Evolutionary conservation across 2,113 vertebrate species (phyloP).

Genomic region (Panurus biarmicus): DNA sequence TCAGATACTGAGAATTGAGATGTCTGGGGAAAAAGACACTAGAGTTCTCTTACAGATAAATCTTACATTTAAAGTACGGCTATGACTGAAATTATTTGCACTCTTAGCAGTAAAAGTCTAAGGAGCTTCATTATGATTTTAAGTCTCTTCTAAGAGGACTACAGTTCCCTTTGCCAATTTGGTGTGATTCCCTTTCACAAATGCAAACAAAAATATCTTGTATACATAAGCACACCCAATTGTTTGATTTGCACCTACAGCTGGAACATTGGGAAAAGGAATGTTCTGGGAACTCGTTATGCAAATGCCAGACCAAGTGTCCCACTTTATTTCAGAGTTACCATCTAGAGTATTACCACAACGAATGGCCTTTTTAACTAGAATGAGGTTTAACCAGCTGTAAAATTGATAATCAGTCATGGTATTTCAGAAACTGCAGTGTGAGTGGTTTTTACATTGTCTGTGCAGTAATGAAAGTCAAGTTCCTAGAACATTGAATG

Average conservation of each 20-base stretch:
- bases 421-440: conserved; percentile 32
- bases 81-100: neutral
- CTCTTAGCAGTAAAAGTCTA: neutral
- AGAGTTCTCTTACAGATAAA: neutral
- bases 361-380: conserved; percentile 32
- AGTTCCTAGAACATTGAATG: neutral
- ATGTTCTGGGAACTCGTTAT: conserved; percentile 1
- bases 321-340: conserved; percentile 41
- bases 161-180: neutral
- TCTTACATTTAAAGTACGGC: neutral
- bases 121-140: neutral
- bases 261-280: neutral
- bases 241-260: conserved; percentile 25
- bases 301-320: conserved; percentile 35
- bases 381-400: conserved; percentile 52
- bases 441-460: neutral
- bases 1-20: neutral
- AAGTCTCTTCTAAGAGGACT: neutral
- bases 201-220: neutral
- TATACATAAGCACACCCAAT: neutral
- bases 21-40: neutral
- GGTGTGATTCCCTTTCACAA: neutral
- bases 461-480: neutral
- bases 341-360: conserved; percentile 14
- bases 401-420: conserved; percentile 47